phyloP scores from a whole-genome alignment of 1,140 invertebrate genomes.

The Lepidostoma basale region DNA sequence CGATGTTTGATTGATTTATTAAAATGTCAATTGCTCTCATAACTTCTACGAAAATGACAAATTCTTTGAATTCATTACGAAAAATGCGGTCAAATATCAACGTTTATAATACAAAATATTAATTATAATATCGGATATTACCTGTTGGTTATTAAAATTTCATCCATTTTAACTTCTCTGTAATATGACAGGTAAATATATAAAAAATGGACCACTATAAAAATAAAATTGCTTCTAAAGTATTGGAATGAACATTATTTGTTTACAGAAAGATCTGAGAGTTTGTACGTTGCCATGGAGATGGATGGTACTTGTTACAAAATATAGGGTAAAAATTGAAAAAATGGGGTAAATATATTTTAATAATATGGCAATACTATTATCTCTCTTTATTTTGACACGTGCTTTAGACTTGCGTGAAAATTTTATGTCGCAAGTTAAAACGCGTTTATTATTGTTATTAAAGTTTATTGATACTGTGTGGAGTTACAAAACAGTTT shows the following conservation, averaged over 20 bases:
- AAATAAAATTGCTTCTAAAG: background rate
- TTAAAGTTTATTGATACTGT: background rate
- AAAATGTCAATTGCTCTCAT: conserved; percentile 7
- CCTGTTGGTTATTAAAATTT: background rate
- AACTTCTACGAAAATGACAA: background rate
- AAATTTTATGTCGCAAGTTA: background rate
- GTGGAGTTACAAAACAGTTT: background rate
- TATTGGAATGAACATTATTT: conserved; percentile 15
- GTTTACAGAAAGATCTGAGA: background rate
- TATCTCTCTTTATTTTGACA: conserved; percentile 26
- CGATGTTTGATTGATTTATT: conserved; percentile 20
- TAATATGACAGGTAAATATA: background rate
- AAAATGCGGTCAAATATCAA: background rate
- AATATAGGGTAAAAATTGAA: background rate
- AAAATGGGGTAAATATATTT: background rate
- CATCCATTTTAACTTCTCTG: background rate
- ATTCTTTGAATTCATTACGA: background rate
- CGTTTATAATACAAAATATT: too few species aligned
- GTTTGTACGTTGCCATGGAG: conserved; percentile 9
- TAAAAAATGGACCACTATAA: conserved; percentile 6
- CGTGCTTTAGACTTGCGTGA: conserved; percentile 15
- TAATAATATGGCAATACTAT: background rate
- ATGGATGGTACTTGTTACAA: background rate
- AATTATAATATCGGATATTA: too few species aligned
- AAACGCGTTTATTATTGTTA: background rate